These are phyloP conservation scores for Trachymyrmex cornetzi DNA, from an alignment of 1,140 invertebrate genomes.

Conservation along the genomic window DNA sequence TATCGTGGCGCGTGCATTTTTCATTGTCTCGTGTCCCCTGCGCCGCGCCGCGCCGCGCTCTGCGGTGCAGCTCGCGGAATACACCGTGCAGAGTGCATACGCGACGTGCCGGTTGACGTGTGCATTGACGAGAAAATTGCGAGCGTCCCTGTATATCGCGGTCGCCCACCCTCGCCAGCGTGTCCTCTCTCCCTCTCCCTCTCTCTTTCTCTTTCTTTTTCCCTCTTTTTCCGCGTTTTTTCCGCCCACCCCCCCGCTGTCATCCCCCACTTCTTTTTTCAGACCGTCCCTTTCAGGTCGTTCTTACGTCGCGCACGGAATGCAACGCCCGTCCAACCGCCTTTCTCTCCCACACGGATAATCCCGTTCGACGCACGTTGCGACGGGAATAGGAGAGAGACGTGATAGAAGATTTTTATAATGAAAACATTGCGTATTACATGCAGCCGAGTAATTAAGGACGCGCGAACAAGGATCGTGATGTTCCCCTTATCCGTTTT, in stretches of 20 bases:
- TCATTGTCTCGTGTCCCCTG: slow-evolving; percentile 74
- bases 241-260: background rate
- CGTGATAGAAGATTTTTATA: slow-evolving; percentile 22
- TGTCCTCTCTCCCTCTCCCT: background rate
- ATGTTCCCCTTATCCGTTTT: background rate
- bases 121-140: slow-evolving; percentile 78
- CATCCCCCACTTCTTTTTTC: slow-evolving; percentile 10
- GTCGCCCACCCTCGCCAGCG: slow-evolving; percentile 24
- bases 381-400: slow-evolving; percentile 14
- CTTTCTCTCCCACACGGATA: slow-evolving; percentile 24
- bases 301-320: slow-evolving; percentile 37
- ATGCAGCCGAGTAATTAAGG: slow-evolving; percentile 9
- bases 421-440: slow-evolving; percentile 25
- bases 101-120: slow-evolving; percentile 63
- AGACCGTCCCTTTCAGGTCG: slow-evolving; percentile 18
- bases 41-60: background rate
- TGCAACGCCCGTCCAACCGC: slow-evolving; percentile 8
- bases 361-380: slow-evolving; percentile 16
- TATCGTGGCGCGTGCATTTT: slow-evolving; percentile 77
- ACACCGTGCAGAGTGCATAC: slow-evolving; percentile 61
- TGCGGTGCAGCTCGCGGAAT: slow-evolving; percentile 55
- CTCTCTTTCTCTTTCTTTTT: background rate
- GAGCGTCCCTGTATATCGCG: slow-evolving; percentile 58
- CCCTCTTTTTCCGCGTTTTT: slow-evolving; percentile 32
- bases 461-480: background rate